phyloP scores from a whole-genome alignment of 2,113 vertebrate species.

The Isichthys henryi region DNA sequence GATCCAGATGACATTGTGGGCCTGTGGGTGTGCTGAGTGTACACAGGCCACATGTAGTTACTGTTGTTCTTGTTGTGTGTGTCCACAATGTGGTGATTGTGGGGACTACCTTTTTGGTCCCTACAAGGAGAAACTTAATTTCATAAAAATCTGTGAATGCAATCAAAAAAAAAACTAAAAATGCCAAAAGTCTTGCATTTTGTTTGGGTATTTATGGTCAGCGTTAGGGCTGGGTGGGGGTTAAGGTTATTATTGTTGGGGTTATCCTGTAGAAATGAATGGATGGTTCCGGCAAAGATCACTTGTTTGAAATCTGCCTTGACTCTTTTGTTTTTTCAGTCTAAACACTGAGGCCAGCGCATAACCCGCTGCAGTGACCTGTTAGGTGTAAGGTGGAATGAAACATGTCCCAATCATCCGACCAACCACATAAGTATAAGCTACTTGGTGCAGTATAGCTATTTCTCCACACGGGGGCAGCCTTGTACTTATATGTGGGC shows the following conservation, averaged over 20 bases:
- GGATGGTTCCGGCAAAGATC: not conserved
- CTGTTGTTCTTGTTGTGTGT: not conserved
- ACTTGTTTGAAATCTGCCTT: not conserved
- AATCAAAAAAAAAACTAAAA: not conserved
- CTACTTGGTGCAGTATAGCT: not conserved
- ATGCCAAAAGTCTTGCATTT: not conserved
- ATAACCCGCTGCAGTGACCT: not conserved
- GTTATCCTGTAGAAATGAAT: not conserved
- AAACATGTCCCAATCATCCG: not conserved
- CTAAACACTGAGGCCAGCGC: not conserved
- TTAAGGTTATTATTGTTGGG: not conserved
- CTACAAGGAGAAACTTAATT: no score
- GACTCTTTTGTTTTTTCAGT: not conserved
- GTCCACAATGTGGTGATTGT: not conserved
- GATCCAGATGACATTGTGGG: not conserved
- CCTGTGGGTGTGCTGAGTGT: not conserved
- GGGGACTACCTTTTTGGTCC: not conserved
- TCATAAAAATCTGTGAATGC: not conserved
- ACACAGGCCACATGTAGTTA: not conserved
- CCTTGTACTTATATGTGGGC: slow-evolving; percentile 31
- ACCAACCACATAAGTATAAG: not conserved
- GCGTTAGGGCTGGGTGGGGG: not conserved
- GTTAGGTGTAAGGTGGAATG: not conserved
- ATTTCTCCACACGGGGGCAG: slow-evolving; percentile 46
- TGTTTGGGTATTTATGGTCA: not conserved